Evolutionary conservation across 2,888 invertebrate species (phyloP).

Genomic region (Congeria kusceri): DNA sequence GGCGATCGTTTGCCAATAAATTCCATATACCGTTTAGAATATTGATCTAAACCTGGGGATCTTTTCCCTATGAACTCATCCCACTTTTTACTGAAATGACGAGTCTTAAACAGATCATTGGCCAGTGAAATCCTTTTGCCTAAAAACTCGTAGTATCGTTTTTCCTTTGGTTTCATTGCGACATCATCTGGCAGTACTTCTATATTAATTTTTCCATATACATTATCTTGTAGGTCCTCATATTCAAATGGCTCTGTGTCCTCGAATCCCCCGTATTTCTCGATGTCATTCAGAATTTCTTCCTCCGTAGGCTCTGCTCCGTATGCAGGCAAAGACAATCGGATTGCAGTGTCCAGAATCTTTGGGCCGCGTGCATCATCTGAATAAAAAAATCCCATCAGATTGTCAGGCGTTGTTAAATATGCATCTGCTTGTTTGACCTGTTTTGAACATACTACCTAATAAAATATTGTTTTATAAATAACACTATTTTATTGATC

Average conservation of each 20-base stretch:
- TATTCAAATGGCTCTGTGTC: slow-evolving; percentile 1
- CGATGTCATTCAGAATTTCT: slow-evolving; percentile 53
- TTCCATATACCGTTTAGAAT: slow-evolving; percentile 59
- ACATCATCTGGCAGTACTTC: slow-evolving; percentile 4
- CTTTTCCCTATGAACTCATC: slow-evolving; percentile 56
- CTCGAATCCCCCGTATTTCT: slow-evolving; percentile 21
- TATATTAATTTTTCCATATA: not conserved
- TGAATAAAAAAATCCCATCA: slow-evolving; percentile 14
- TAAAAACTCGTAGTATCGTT: slow-evolving; percentile 48
- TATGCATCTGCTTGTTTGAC: too few species aligned
- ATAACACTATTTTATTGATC: too few species aligned
- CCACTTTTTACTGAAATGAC: slow-evolving; percentile 24
- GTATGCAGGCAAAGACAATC: slow-evolving; percentile 43
- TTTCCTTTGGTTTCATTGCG: slow-evolving; percentile 4
- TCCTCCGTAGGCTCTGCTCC: slow-evolving; percentile 40
- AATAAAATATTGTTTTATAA: too few species aligned
- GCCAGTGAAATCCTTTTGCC: slow-evolving; percentile 28
- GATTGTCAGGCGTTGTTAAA: too few species aligned
- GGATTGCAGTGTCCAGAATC: slow-evolving; percentile 47
- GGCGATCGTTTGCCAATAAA: slow-evolving; percentile 62
- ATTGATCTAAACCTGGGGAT: not conserved
- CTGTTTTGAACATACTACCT: too few species aligned
- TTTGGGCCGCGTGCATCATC: slow-evolving; percentile 18
- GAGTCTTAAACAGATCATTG: not conserved
- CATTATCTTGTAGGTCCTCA: not conserved